A percentile compares a stretch with the other conserved stretches of the same genome.
These are phyloP conservation scores for Tridacna crocea DNA, from an alignment of 2,888 invertebrate species.

Conservation along the genomic window DNA sequence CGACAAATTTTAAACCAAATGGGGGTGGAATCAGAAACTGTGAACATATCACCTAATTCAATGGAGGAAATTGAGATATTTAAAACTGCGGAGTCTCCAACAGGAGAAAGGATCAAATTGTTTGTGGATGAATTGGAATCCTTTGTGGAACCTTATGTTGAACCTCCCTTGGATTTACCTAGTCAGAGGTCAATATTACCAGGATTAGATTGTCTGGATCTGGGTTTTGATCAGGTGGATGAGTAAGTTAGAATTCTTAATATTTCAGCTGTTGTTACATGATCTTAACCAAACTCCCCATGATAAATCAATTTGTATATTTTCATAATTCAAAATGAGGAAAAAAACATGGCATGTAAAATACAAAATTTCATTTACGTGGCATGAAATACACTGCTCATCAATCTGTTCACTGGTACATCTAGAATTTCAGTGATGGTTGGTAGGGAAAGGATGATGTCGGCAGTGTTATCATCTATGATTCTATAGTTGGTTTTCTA, in stretches of 20 bases:
- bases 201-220: slow-evolving; percentile 16
- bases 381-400: too few species aligned
- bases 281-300: too few species aligned
- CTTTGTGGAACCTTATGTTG: slow-evolving; percentile 35
- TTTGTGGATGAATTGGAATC: slow-evolving; percentile 62
- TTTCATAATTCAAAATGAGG: too few species aligned
- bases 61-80: slow-evolving; percentile 73
- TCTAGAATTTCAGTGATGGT: too few species aligned
- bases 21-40: slow-evolving; percentile 52
- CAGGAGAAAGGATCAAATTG: slow-evolving; percentile 62
- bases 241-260: slow-evolving; percentile 5
- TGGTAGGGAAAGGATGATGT: too few species aligned
- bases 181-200: slow-evolving; percentile 43
- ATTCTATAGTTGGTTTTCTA: too few species aligned
- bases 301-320: too few species aligned
- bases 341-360: too few species aligned
- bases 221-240: background rate
- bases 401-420: too few species aligned
- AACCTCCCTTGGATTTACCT: slow-evolving; percentile 35
- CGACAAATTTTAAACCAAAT: slow-evolving; percentile 38
- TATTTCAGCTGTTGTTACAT: too few species aligned
- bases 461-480: too few species aligned
- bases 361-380: too few species aligned
- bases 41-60: slow-evolving; percentile 51
- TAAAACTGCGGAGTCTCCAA: slow-evolving; percentile 57